Base-by-base conservation (phyloP, 2,113 vertebrate species). In the Rhynchomys soricoides region DNA sequence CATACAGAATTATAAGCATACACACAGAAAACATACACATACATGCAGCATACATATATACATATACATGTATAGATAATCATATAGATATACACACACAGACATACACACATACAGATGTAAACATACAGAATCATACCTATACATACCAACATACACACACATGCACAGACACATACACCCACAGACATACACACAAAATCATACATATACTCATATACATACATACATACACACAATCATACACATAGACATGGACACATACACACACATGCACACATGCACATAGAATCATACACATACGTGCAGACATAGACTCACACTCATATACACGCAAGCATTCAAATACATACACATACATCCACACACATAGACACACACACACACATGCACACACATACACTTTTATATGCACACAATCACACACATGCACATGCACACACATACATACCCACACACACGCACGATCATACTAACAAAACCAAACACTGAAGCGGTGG, bases 31-130 rank as follows among this genome's bases (percentile, higher is more conserved):
- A n/a, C n/a, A n/a, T n/a, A n/a, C n/a, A n/a, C 16, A 29, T 43
- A 77, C 10, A 48, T 10, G 16, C 5, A 77, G 2, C 45, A 48
- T 26, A 21, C 31, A 79, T 37, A 81, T 29, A 57, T 1, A 4
- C 37, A 15, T 37, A 59, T 11, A 37, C 8, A 37, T n/a, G n/a
- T n/a, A n/a, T n/a, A n/a, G n/a, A n/a, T n/a, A n/a, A n/a, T n/a
- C n/a, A n/a, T n/a, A n/a, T n/a, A n/a, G n/a, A n/a, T n/a, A n/a
- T 3, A 68, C 11, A 12, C 24, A 86, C 7, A 34, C 19, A 86
- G 0, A 68, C 2, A 7, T 0, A 50, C 19, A 45, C 21, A 48
- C 22, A 62, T 50, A n/a, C 10, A n/a, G n/a, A n/a, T n/a, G n/a
- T n/a, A n/a, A n/a, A n/a, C 1, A 19, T 7, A 81, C 21, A 57